A percentile compares a stretch with the other conserved stretches of the same genome.
These are phyloP conservation scores for Trichoplusia ni DNA, from an alignment of 1,140 invertebrate species.

Conservation along the genomic window DNA sequence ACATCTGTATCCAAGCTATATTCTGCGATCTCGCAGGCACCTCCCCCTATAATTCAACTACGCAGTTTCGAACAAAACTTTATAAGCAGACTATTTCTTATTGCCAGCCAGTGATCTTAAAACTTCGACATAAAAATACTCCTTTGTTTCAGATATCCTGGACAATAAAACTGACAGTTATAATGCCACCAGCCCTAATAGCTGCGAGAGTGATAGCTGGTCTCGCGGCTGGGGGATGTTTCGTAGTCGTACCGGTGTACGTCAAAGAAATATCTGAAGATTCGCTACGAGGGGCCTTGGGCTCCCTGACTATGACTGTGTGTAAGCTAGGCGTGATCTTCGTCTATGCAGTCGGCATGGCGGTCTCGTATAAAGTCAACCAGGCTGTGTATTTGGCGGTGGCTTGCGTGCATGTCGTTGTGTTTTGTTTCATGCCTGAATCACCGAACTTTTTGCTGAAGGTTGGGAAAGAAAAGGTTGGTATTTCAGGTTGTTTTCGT, in stretches of 20 bases:
- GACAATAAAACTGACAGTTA: constrained; percentile 43
- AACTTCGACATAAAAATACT: neutral
- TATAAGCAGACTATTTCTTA: too few species aligned
- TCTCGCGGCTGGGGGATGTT: constrained; percentile 70
- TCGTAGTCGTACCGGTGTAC: constrained; percentile 79
- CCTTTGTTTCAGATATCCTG: constrained; percentile 48
- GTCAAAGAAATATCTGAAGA: constrained; percentile 80
- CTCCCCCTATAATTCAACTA: too few species aligned
- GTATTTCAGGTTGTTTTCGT: neutral
- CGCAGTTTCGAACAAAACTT: too few species aligned
- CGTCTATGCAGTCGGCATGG: constrained; percentile 49
- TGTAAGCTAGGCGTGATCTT: constrained; percentile 54
- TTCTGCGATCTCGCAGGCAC: too few species aligned
- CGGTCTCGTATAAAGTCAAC: constrained; percentile 38
- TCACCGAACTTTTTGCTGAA: constrained; percentile 52
- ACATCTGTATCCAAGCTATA: too few species aligned
- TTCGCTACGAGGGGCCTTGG: constrained; percentile 62
- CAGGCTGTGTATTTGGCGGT: constrained; percentile 46
- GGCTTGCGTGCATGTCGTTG: constrained; percentile 32
- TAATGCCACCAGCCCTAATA: constrained; percentile 36
- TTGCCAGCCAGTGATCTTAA: neutral
- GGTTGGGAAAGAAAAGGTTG: constrained; percentile 46
- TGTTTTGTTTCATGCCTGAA: constrained; percentile 53
- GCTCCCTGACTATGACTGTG: constrained; percentile 50
- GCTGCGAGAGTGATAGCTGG: constrained; percentile 74